Evolutionary conservation across 2,888 invertebrate genomes (phyloP).

Genomic region (Scaptomyza tumidula): DNA sequence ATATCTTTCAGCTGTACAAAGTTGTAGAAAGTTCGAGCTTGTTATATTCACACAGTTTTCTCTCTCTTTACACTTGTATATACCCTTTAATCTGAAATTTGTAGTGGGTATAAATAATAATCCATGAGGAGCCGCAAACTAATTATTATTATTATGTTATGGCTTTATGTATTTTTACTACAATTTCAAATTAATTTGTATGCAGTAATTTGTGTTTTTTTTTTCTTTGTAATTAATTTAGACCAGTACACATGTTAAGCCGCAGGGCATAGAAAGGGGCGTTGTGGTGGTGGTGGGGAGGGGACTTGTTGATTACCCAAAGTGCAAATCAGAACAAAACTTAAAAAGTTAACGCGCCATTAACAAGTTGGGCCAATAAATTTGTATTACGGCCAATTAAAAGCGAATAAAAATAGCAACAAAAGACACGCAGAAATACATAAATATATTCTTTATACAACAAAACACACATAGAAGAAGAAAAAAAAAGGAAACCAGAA

Average conservation of each 20-base stretch:
- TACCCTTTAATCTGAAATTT: background rate
- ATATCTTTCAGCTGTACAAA: no score
- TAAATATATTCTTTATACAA: constrained; percentile 49
- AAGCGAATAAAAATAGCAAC: constrained; percentile 66
- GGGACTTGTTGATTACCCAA: constrained; percentile 16
- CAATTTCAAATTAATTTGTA: constrained; percentile 44
- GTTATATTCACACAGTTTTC: no score
- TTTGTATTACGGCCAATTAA: constrained; percentile 79
- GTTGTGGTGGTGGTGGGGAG: no score
- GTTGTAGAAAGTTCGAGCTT: no score
- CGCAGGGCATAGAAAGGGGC: no score
- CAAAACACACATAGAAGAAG: background rate
- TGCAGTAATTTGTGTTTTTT: background rate
- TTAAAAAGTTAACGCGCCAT: constrained; percentile 76
- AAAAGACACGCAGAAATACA: constrained; percentile 35
- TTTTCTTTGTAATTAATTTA: constrained; percentile 23
- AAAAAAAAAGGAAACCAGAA: constrained; percentile 28
- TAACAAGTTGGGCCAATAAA: constrained; percentile 77
- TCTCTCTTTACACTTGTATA: background rate
- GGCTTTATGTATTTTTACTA: constrained; percentile 20
- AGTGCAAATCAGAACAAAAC: constrained; percentile 52
- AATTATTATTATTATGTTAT: constrained; percentile 42
- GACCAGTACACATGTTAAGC: background rate
- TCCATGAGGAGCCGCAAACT: constrained; percentile 28
- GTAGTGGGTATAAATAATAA: constrained; percentile 20